Evolutionary conservation across 2,113 vertebrate genomes (phyloP), one percentile per base, ranked within the genome.

Genomic region (Phoxinus phoxinus): DNA sequence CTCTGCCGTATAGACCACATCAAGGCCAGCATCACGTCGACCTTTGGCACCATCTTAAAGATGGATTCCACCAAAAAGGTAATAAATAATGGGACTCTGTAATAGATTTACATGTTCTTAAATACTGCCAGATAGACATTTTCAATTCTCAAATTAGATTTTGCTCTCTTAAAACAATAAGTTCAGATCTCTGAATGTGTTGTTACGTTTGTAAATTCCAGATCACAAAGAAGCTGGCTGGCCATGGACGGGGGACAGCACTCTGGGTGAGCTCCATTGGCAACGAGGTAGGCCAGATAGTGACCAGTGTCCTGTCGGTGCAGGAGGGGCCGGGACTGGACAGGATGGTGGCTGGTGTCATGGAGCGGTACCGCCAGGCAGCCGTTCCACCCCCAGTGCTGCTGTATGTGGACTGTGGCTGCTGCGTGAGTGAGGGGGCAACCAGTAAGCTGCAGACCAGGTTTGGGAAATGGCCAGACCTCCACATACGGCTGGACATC

Each of bases 11-110:
- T 89, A 11, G 77, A 74, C 44, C 77, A 86, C 3, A 85, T 86
- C 0, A 85, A 85, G 73, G 85, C 87, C 85, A 88, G 83, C 65
- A 87, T 90, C 21, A 90, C 80, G 6, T 90, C 74, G 5, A 72
- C 23, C 0, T 86, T 83, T 88, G 89, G 78, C 0, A 77, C 41
- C 19, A 78, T 85, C 19, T 69, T 74, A 56, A 56, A 87, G 46
- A 79, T 73, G 77, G 73, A 46, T 35, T 88, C 76, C 23, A 87
- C 59, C 15, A 85, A 85, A 44, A 51, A 86, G 85, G 58, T 86
- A 82, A 79, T 32, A 25, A 67, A 61, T 48, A 7, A 59, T 59
- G 4, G 13, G 19, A 30, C 46, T 76, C 75, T 56, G 75, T 78
- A 6, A 6, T 19, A 53, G 1, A 17, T 15, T 19, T 63, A 27